Evolutionary conservation across 2,797 vertebrate genomes (phyloP).

Genomic region (Pseudocheirus occidentalis): DNA sequence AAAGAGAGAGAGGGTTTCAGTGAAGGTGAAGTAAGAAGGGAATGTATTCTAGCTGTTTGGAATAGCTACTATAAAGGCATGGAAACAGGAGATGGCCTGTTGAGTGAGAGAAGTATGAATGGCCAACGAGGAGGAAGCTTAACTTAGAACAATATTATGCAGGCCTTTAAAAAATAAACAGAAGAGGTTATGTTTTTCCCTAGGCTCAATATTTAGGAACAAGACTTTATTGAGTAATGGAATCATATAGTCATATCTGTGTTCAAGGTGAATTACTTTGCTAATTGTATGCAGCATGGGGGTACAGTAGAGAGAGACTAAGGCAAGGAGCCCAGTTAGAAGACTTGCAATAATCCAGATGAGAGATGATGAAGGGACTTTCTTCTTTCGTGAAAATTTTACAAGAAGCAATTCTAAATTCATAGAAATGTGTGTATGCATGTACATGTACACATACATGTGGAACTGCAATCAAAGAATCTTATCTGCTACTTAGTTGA

Average conservation of each 20-base stretch:
- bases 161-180: not conserved
- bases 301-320: no score
- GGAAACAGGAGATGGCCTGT: not conserved
- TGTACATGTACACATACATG: conserved; percentile 59
- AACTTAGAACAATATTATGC: not conserved
- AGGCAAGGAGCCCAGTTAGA: no score
- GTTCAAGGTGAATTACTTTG: not conserved
- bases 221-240: not conserved
- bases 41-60: not conserved
- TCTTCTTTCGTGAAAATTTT: conserved; percentile 82
- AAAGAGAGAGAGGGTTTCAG: not conserved
- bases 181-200: not conserved
- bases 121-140: not conserved
- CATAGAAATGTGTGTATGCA: conserved; percentile 83
- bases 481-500: conserved; percentile 78
- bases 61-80: not conserved
- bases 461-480: conserved; percentile 74
- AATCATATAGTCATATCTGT: not conserved
- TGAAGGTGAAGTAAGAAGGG: not conserved
- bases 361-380: conserved; percentile 4
- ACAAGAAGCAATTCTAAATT: conserved; percentile 85
- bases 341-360: no score
- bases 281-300: not conserved
- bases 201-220: not conserved
- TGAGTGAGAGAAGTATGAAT: no score